Evolutionary conservation across 2,797 vertebrate genomes (phyloP), one percentile per base, ranked within the genome.

Genomic region (Poecilia wingei): DNA sequence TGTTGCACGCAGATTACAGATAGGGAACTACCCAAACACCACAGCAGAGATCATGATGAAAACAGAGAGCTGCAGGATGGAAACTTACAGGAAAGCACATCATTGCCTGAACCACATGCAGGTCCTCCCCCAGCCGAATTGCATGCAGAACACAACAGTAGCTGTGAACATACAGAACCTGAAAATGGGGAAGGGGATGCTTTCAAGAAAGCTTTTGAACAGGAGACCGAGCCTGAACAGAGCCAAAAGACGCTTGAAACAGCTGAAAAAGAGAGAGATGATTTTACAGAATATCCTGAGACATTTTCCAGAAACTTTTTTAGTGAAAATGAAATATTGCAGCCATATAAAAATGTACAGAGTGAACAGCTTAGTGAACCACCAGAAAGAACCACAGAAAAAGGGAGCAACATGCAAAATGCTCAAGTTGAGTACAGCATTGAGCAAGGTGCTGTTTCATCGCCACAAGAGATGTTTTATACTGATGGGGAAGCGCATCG

Each of bases 401-500:
- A 36, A 59, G 59, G 3, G 12, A 74, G 6, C 39, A 2, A 0
- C 13, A 10, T 25, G 75, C n/a, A 77, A 71, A n/a, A 55, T 6
- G 71, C 41, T 41, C 31, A 77, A 13, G 7, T 7, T 68, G 36
- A 76, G 57, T 25, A 9, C 72, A 31, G 28, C 36, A 13, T 55
- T 82, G 77, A 16, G 49, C 69, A 77, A 82, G 20, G 33, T 46
- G 46, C 10, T 13, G 25, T 45, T 68, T 70, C 69, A 74, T 53
- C 61, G 31, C 49, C 53, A 55, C 71, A 74, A 70, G 73, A 83
- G 31, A n/a, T 41, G 9, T 57, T 77, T 25, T 13, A 71, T 49
- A 61, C 36, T 85, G 82, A 82, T 76, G 25, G 57, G 20, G 72
- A 76, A 71, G 51, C 71, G 72, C 41, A 55, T 45, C 51, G 69